These are phyloP conservation scores for Vireo altiloquus DNA, from an alignment of 2,113 vertebrate genomes.

Conservation along the genomic window DNA sequence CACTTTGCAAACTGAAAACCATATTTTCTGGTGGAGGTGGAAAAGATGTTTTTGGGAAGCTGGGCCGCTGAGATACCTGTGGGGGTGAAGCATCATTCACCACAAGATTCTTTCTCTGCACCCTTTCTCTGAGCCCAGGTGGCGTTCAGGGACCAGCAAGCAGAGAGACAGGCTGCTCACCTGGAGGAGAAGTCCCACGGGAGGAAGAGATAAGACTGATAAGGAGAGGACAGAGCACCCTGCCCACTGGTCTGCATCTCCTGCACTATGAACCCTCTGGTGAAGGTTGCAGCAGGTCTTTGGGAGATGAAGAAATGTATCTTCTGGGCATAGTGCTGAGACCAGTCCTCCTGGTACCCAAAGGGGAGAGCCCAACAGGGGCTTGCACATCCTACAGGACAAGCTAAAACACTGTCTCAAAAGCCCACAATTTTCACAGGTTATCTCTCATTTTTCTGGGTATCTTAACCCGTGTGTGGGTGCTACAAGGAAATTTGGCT, in stretches of 20 bases:
- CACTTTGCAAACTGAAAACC: background rate
- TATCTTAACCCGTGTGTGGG: background rate
- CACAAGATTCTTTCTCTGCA: background rate
- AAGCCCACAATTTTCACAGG: background rate
- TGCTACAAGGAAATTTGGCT: background rate
- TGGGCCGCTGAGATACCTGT: background rate
- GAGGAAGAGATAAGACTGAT: background rate
- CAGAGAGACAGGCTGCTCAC: background rate
- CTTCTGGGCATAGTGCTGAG: background rate
- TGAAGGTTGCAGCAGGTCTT: background rate
- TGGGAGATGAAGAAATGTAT: background rate
- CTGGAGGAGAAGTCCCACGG: background rate
- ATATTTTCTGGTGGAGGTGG: background rate
- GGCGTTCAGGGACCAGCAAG: background rate
- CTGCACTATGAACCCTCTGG: background rate
- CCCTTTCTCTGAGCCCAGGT: background rate
- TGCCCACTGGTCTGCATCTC: background rate
- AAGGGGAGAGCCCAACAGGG: background rate
- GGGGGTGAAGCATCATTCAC: background rate
- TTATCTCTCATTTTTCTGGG: background rate
- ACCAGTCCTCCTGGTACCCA: background rate
- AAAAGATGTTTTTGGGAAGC: background rate
- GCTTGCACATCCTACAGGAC: background rate
- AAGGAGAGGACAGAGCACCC: background rate
- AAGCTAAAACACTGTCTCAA: rapidly evolving